Percentiles rank a stretch among this genome's conserved stretches.
Evolutionary conservation across 2,797 vertebrate species (phyloP).

Genomic region (Tangara arthus): DNA sequence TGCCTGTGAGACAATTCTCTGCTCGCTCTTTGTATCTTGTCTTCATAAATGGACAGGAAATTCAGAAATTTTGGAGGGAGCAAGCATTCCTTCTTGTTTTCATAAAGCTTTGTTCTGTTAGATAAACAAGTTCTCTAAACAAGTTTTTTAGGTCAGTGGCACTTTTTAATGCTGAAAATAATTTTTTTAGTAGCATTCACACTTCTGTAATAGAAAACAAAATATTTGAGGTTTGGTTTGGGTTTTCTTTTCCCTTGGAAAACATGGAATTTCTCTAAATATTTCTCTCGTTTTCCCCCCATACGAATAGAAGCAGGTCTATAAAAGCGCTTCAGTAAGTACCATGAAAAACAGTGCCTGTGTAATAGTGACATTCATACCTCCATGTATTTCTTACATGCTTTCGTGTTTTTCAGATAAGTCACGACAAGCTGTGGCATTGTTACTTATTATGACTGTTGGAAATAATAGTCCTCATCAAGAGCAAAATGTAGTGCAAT

Average conservation of each 20-base stretch:
- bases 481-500: background rate
- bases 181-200: background rate
- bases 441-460: background rate
- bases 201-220: background rate
- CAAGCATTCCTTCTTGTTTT: background rate
- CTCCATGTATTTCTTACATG: background rate
- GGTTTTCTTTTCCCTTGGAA: accelerated
- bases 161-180: background rate
- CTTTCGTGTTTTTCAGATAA: background rate
- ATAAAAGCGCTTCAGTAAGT: background rate
- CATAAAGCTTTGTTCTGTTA: background rate
- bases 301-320: background rate
- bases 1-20: background rate
- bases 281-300: background rate
- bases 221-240: background rate
- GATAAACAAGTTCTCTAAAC: background rate
- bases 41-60: background rate
- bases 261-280: background rate
- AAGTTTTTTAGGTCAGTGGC: background rate
- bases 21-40: background rate
- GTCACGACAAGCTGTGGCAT: background rate
- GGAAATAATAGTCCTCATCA: background rate
- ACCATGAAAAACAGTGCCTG: background rate
- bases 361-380: background rate
- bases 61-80: background rate